These are phyloP conservation scores for Atherinomorus stipes DNA, from an alignment of 2,113 vertebrate species.

Conservation along the genomic window DNA sequence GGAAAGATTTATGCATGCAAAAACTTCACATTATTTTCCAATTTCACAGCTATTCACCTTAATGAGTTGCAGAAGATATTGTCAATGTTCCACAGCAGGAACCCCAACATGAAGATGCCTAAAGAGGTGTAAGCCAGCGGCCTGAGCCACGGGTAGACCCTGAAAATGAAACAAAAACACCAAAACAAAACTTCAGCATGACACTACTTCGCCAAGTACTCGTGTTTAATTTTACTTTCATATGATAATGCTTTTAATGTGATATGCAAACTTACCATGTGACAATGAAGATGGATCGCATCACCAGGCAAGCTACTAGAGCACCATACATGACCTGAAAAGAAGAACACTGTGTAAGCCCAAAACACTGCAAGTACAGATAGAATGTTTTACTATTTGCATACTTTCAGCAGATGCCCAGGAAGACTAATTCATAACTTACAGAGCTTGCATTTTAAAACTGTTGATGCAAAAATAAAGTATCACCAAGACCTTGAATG, in stretches of 20 bases:
- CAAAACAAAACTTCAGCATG: not conserved
- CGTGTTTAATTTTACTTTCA: not conserved
- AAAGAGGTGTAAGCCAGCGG: conserved; percentile 92
- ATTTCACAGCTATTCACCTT: conserved; percentile 79
- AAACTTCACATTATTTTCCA: not conserved
- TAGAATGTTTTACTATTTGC: not conserved
- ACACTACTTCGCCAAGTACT: not conserved
- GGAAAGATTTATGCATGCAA: not conserved
- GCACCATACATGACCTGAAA: conserved; percentile 94
- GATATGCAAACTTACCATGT: conserved; percentile 88
- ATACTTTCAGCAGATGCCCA: too few species aligned
- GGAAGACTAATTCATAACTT: too few species aligned
- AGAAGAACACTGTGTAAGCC: not conserved
- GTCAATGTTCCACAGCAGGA: conserved; percentile 97
- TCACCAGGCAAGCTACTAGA: conserved; percentile 90
- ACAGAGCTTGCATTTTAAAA: too few species aligned
- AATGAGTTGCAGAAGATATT: conserved; percentile 94
- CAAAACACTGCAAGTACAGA: too few species aligned
- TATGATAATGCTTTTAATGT: not conserved
- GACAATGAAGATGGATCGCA: conserved; percentile 95
- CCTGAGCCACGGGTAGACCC: conserved; percentile 96
- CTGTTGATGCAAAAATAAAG: too few species aligned
- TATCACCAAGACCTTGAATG: too few species aligned
- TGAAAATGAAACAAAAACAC: conserved; percentile 54
- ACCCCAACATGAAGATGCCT: conserved; percentile 93